A percentile compares a stretch with the other conserved stretches of the same genome.
Evolutionary conservation across 2,888 invertebrate species (phyloP).

Genomic region (Lottia gigantea): DNA sequence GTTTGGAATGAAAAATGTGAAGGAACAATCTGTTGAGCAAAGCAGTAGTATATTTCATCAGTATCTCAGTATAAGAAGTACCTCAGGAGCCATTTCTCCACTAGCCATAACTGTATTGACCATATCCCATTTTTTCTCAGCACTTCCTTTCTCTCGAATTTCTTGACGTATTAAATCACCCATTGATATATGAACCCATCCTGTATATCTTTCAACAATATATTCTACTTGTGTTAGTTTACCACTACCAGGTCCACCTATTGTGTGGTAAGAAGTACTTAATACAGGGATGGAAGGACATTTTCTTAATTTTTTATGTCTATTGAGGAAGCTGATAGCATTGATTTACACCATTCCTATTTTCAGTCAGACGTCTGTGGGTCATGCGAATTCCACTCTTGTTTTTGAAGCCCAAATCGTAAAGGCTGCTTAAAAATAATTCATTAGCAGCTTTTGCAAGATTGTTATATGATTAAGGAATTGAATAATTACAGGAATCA

Average conservation of each 20-base stretch:
- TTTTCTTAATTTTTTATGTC: not conserved
- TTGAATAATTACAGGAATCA: too few relatives aligned
- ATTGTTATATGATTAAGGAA: too few relatives aligned
- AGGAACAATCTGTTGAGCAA: too few relatives aligned
- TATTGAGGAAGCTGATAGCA: not conserved
- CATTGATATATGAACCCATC: slow-evolving; percentile 64
- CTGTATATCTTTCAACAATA: slow-evolving; percentile 75
- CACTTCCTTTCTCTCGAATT: slow-evolving; percentile 53
- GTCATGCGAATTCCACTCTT: too few relatives aligned
- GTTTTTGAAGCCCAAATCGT: too few relatives aligned
- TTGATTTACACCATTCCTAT: too few relatives aligned
- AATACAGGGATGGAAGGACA: not conserved
- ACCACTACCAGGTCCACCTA: slow-evolving; percentile 87
- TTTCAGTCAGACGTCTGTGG: too few relatives aligned
- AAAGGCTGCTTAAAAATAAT: too few relatives aligned
- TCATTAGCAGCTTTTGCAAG: too few relatives aligned
- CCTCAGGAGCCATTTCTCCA: slow-evolving; percentile 65
- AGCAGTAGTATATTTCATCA: not conserved
- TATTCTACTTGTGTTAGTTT: slow-evolving; percentile 92
- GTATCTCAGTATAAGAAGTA: slow-evolving; percentile 29
- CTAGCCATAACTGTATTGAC: slow-evolving; percentile 50
- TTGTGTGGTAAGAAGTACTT: not conserved
- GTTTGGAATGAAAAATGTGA: too few relatives aligned
- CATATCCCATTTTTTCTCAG: slow-evolving; percentile 58
- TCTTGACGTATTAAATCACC: slow-evolving; percentile 64